Conservation (phyloP, 1,140 invertebrate species). For the Copidosoma floridanum region DNA sequence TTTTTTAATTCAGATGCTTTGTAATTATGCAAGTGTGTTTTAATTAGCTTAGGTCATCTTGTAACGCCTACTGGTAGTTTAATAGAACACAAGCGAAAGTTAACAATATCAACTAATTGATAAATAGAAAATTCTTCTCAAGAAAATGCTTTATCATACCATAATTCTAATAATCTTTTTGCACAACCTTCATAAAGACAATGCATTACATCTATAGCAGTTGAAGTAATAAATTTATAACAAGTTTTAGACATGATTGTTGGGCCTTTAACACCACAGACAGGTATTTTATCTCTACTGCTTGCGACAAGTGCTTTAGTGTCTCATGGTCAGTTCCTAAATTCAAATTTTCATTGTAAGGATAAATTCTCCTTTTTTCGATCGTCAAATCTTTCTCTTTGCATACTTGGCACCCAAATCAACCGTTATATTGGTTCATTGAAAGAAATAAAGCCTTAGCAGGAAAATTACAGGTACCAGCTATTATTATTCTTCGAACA, state of each 20-base stretch:
- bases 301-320: background rate
- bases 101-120: conserved; percentile 2
- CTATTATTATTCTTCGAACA: conserved; percentile 19
- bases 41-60: conserved; percentile 13
- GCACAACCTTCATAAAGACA: conserved; percentile 15
- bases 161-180: conserved; percentile 26
- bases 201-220: conserved; percentile 15
- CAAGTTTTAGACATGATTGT: background rate
- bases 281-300: background rate
- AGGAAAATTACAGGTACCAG: conserved; percentile 23
- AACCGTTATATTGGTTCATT: conserved; percentile 8
- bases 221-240: conserved; percentile 1
- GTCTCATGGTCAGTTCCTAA: background rate
- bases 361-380: background rate
- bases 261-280: conserved; percentile 5
- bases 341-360: background rate
- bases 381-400: background rate
- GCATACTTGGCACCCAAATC: background rate
- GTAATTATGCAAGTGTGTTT: conserved; percentile 13
- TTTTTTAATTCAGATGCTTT: conserved; percentile 28
- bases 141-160: conserved; percentile 17
- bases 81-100: conserved; percentile 2
- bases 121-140: conserved; percentile 15
- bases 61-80: conserved; percentile 27
- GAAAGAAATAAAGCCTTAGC: conserved; percentile 22